These are phyloP conservation scores for Eupithecia vulgata DNA, from an alignment of 2,888 invertebrate species.

Conservation along the genomic window DNA sequence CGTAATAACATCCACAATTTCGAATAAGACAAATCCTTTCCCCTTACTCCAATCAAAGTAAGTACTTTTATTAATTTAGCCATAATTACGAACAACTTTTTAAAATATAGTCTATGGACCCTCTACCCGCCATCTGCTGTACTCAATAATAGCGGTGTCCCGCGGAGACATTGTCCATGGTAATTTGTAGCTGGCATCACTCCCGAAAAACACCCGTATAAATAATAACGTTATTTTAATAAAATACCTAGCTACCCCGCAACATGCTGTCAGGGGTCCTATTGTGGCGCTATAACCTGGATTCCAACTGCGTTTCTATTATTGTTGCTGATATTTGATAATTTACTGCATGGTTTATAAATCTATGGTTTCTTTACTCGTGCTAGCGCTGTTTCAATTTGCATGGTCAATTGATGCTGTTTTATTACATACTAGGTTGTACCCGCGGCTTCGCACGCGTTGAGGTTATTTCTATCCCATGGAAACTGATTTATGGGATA, in stretches of 20 bases:
- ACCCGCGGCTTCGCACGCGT: too few relatives aligned
- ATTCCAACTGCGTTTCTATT: constrained; percentile 52
- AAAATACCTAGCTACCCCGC: constrained; percentile 63
- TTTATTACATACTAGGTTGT: not conserved
- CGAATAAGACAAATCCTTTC: not conserved
- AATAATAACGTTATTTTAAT: constrained; percentile 80
- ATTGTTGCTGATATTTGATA: constrained; percentile 49
- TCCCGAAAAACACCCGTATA: constrained; percentile 74
- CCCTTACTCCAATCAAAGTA: constrained; percentile 27
- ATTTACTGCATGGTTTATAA: constrained; percentile 20
- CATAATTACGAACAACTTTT: constrained; percentile 55
- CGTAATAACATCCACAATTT: too few relatives aligned
- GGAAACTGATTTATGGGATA: too few relatives aligned
- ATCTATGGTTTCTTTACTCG: constrained; percentile 11
- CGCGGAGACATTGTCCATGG: constrained; percentile 77
- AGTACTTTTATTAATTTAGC: constrained; percentile 44
- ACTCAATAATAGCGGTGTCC: constrained; percentile 73
- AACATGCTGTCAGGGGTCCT: constrained; percentile 45
- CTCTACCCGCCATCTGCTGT: constrained; percentile 72
- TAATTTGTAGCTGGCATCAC: constrained; percentile 81
- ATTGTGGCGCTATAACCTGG: constrained; percentile 53
- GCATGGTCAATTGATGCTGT: constrained; percentile 11
- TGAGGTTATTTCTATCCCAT: too few relatives aligned
- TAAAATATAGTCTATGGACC: constrained; percentile 59
- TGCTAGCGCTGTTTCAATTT: constrained; percentile 14